Evolutionary conservation across 2,113 vertebrate genomes (phyloP).

Genomic region (Caretta caretta): DNA sequence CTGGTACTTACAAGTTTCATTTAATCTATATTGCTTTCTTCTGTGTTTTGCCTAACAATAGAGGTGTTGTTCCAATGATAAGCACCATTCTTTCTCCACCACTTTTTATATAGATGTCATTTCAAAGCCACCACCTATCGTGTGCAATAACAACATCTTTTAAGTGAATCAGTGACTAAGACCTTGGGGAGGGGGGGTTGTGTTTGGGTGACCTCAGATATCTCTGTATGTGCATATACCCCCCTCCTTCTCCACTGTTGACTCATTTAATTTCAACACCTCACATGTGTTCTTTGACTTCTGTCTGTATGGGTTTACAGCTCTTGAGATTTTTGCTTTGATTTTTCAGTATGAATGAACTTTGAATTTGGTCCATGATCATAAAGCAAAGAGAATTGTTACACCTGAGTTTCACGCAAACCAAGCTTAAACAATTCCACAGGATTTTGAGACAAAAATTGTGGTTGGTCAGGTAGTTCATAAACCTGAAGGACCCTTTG

Average conservation of each 20-base stretch:
- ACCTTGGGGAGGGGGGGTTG: background rate
- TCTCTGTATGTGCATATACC: background rate
- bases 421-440: background rate
- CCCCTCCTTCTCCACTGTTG: background rate
- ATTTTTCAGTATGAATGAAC: background rate
- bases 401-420: background rate
- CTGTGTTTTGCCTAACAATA: background rate
- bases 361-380: background rate
- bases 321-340: background rate
- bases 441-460: background rate
- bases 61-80: background rate
- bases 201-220: background rate
- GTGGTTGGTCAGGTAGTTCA: background rate
- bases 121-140: background rate
- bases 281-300: background rate
- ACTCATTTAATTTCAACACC: background rate
- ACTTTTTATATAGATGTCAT: background rate
- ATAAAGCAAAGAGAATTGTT: background rate
- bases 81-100: background rate
- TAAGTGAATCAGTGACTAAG: background rate
- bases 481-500: background rate
- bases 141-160: background rate
- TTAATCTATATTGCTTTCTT: background rate
- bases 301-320: background rate
- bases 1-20: slow-evolving; percentile 82